A percentile compares a stretch with the other conserved stretches of the same genome.
Evolutionary conservation across 2,888 invertebrate species (phyloP).

Genomic region (Cephus nigrinus): DNA sequence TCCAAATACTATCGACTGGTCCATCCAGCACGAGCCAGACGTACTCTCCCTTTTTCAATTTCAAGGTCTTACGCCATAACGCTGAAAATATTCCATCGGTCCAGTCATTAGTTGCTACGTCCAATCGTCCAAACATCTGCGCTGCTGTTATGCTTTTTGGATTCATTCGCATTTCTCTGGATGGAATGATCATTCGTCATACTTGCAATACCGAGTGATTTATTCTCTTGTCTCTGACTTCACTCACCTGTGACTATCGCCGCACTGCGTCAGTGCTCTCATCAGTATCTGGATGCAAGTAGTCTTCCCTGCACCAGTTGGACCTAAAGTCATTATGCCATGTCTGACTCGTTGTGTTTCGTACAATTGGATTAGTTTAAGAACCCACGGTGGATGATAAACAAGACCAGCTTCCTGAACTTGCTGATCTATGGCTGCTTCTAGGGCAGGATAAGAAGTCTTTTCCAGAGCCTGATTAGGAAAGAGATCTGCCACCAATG

Average conservation of each 20-base stretch:
- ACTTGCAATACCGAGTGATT: neutral
- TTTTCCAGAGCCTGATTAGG: slow-evolving; percentile 95
- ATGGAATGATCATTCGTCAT: slow-evolving; percentile 26
- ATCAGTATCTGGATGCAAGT: slow-evolving; percentile 91
- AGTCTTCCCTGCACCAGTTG: slow-evolving; percentile 95
- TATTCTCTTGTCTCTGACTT: slow-evolving; percentile 26
- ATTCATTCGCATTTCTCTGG: slow-evolving; percentile 96
- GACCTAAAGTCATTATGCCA: slow-evolving; percentile 96
- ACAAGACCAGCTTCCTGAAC: slow-evolving; percentile 84
- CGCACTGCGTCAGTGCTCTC: slow-evolving; percentile 89
- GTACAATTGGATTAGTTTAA: slow-evolving; percentile 95
- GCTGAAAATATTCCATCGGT: slow-evolving; percentile 98
- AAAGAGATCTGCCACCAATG: slow-evolving; percentile 93
- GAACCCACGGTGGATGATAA: slow-evolving; percentile 93
- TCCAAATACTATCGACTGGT: slow-evolving; percentile 98
- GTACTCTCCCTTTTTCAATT: slow-evolving; percentile 86
- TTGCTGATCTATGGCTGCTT: slow-evolving; percentile 87
- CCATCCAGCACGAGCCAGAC: slow-evolving; percentile 96
- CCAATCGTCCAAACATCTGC: slow-evolving; percentile 96
- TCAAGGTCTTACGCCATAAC: slow-evolving; percentile 93
- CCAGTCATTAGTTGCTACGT: slow-evolving; percentile 98
- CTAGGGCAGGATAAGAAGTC: slow-evolving; percentile 87
- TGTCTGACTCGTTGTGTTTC: slow-evolving; percentile 96
- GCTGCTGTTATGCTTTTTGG: slow-evolving; percentile 97
- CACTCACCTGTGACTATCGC: slow-evolving; percentile 80